Evolutionary conservation across 2,797 vertebrate species (phyloP).

Genomic region (Enteromius radiatus): DNA sequence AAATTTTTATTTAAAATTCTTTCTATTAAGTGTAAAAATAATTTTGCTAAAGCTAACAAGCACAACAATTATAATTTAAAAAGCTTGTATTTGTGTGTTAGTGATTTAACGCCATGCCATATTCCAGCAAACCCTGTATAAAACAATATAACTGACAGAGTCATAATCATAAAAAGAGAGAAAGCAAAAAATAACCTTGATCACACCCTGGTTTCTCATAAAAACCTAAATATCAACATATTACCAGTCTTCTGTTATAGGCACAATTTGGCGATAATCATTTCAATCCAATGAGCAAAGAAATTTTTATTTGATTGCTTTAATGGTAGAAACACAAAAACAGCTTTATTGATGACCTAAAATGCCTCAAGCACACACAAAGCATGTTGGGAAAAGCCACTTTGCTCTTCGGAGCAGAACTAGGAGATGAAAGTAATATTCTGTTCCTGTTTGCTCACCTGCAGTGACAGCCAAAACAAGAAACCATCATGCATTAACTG

Average conservation of each 20-base stretch:
- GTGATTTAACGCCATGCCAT: neutral
- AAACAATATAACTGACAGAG: neutral
- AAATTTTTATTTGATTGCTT: conserved; percentile 1
- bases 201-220: conserved; percentile 2
- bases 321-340: conserved; percentile 12
- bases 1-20: no score
- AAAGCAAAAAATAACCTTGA: conserved; percentile 2
- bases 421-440: conserved; percentile 39
- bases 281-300: conserved; percentile 3
- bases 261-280: neutral
- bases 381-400: conserved; percentile 42
- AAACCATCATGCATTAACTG: neutral
- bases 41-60: neutral
- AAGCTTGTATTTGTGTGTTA: neutral
- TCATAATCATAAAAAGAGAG: conserved; percentile 15
- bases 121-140: neutral
- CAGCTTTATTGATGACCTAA: conserved; percentile 10
- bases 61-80: neutral
- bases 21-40: neutral
- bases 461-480: conserved; percentile 13
- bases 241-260: neutral
- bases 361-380: conserved; percentile 36
- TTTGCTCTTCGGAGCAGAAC: conserved; percentile 33
- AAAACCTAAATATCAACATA: neutral
- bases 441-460: conserved; percentile 35